phyloP scores from a whole-genome alignment of 1,140 invertebrate genomes.

The Bombus soroeensis region DNA sequence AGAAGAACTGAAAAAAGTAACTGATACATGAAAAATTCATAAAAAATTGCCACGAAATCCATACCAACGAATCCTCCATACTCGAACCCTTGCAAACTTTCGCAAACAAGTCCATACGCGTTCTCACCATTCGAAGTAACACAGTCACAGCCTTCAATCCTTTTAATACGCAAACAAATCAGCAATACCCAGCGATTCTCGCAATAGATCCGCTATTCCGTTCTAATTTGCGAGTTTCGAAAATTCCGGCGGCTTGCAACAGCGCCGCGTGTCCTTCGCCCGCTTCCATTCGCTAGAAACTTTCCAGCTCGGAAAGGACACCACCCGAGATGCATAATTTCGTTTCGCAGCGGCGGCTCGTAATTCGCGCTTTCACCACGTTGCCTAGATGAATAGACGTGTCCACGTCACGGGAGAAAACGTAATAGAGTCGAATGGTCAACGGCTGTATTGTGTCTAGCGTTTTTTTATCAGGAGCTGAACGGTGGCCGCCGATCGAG shows the following conservation, averaged over 20 bases:
- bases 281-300: slow-evolving; percentile 8
- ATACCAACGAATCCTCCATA: not conserved
- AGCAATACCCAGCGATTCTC: not conserved
- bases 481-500: slow-evolving; percentile 40
- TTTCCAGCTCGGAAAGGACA: slow-evolving; percentile 17
- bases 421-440: not conserved
- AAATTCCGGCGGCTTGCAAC: slow-evolving; percentile 30
- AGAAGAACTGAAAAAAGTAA: too few species aligned
- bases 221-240: slow-evolving; percentile 41
- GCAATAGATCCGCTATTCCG: slow-evolving; percentile 24
- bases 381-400: not conserved
- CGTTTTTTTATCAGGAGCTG: not conserved
- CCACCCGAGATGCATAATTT: slow-evolving; percentile 29
- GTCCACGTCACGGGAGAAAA: not conserved
- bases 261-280: slow-evolving; percentile 19
- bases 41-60: not conserved
- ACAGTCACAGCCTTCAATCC: not conserved
- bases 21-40: too few species aligned
- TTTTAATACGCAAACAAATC: not conserved
- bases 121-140: not conserved
- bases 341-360: slow-evolving; percentile 10
- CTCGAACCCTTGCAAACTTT: not conserved
- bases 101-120: not conserved
- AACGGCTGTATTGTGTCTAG: not conserved
- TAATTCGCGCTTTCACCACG: slow-evolving; percentile 40